phyloP scores from a whole-genome alignment of 1,140 invertebrate genomes.

The Gryon sp. region DNA sequence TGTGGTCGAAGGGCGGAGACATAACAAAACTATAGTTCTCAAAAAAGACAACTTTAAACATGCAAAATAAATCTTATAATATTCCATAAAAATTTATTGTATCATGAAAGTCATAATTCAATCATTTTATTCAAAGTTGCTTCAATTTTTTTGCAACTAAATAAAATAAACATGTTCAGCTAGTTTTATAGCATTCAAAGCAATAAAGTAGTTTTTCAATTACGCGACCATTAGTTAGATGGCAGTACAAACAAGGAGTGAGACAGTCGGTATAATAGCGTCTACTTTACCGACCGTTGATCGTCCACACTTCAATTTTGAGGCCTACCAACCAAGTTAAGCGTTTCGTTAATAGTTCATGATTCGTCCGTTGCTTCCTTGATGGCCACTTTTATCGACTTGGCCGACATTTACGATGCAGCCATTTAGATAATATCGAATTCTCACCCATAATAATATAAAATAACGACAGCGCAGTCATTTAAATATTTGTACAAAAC shows the following conservation, averaged over 20 bases:
- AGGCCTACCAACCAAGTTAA: slow-evolving; percentile 71
- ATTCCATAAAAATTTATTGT: too few species aligned
- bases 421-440: slow-evolving; percentile 50
- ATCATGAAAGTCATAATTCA: too few species aligned
- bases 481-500: slow-evolving; percentile 12
- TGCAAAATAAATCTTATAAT: too few species aligned
- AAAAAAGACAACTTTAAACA: slow-evolving; percentile 11
- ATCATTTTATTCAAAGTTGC: too few species aligned
- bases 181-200: too few species aligned
- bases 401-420: slow-evolving; percentile 33
- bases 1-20: slow-evolving; percentile 62
- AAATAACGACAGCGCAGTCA: slow-evolving; percentile 11
- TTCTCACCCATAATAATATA: slow-evolving; percentile 13
- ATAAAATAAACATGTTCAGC: too few species aligned
- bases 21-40: slow-evolving; percentile 38
- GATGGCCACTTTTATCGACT: slow-evolving; percentile 78
- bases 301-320: slow-evolving; percentile 64
- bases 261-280: slow-evolving; percentile 58
- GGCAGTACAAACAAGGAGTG: slow-evolving; percentile 68
- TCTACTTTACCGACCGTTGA: slow-evolving; percentile 74
- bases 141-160: too few species aligned
- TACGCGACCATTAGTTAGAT: slow-evolving; percentile 67
- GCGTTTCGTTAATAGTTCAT: slow-evolving; percentile 72
- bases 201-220: slow-evolving; percentile 23
- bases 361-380: slow-evolving; percentile 76